Base-by-base conservation (phyloP, 2,888 invertebrate species). In the Leptopilina syphax region DNA sequence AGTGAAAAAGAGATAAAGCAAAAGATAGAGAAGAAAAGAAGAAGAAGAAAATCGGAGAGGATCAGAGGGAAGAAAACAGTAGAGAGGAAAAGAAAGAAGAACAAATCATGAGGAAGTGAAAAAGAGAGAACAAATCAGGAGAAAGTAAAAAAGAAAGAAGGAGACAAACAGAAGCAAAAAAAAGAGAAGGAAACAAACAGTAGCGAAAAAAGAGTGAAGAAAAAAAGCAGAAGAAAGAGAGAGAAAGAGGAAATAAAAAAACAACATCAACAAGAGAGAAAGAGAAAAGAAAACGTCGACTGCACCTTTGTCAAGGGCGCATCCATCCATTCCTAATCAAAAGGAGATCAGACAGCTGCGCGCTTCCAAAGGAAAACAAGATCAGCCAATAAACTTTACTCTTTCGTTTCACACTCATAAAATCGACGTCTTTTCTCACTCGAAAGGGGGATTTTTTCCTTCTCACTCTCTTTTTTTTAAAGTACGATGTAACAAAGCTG, bases 231-330 rank as follows among this genome's bases (percentile, higher is more conserved):
- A n/a, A 78, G 78, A 68, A 65, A 70, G 63, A 54, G 13, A 68
- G n/a, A n/a, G 73, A 63, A n/a, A 65, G 66, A 70, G 63, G 54
- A 24, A 57, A 73, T 65, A 60, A 50, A 10, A 44, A 44, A 44
- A 8, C 44, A 44, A 76, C 41, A 80, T 41, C 78, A 50, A 80
- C 77, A 77, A 13, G 50, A 60, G 78, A 79, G 24, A 54, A 70
- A 79, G 73, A 68, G 50, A 60, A 65, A 80, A 65, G 41, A 77
- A 41, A 70, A 77, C 34, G 67, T 41, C 57, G 27, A 54, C 76
- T 79, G 80, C 77, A 80, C 80, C 80, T 81, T 81, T 84, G 80
- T 79, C 79, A 76, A 80, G 79, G 68, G 66, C 78, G 76, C 63
- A 76, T 67, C 77, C 81, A 83, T 83, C 80, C 81, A 77, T 78